Conservation (phyloP, 1,140 invertebrate genomes). For the Rhopalosiphum padi region DNA sequence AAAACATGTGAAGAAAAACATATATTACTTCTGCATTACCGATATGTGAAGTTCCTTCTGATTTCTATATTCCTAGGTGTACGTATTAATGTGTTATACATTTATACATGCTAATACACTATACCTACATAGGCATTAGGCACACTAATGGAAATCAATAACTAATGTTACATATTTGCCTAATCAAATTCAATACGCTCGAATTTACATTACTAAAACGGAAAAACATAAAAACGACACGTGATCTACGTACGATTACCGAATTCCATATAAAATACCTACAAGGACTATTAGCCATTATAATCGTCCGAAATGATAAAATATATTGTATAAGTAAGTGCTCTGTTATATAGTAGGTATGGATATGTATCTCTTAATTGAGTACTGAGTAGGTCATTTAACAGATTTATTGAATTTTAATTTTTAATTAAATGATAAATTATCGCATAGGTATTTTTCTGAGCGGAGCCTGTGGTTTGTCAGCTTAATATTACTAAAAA, state of each 20-base stretch:
- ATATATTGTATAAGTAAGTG: no score
- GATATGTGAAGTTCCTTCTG: background rate
- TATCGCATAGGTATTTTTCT: no score
- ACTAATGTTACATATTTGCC: background rate
- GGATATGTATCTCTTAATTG: background rate
- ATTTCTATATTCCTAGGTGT: background rate
- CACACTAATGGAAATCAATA: background rate
- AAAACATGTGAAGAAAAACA: background rate
- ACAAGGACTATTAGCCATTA: background rate
- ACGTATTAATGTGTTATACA: no score
- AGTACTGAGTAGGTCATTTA: no score
- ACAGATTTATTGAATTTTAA: no score
- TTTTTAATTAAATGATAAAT: no score
- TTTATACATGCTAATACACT: no score
- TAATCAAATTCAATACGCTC: background rate
- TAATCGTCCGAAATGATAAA: background rate
- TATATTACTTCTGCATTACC: background rate
- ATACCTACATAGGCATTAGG: no score
- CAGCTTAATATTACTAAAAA: no score
- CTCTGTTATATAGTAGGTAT: background rate
- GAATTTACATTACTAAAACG: background rate
- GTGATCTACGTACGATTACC: background rate
- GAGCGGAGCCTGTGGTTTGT: no score
- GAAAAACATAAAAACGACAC: background rate
- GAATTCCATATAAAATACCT: background rate